phyloP scores from a whole-genome alignment of 2,113 vertebrate genomes.

The Macrotis lagotis region DNA sequence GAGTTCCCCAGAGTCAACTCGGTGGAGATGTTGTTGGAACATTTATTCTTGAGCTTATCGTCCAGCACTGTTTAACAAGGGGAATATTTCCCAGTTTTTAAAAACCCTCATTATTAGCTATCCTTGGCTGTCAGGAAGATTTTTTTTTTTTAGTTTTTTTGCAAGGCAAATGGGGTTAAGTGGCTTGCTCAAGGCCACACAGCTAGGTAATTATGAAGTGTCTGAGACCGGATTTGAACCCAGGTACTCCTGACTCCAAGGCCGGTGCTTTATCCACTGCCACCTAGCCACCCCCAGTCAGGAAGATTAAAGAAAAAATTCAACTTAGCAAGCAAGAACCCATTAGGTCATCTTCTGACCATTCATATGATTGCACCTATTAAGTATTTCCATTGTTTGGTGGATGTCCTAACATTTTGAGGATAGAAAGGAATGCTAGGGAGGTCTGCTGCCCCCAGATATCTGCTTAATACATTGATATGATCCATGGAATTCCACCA shows the following conservation, averaged over 20 bases:
- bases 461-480: no score
- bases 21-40: background rate
- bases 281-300: no score
- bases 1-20: background rate
- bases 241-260: no score
- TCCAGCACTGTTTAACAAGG: background rate
- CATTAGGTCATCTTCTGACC: background rate
- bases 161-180: no score
- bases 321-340: background rate
- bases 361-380: background rate
- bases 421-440: background rate
- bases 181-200: no score
- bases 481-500: no score
- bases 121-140: background rate
- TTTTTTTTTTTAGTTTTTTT: no score
- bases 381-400: background rate
- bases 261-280: no score
- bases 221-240: no score
- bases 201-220: no score
- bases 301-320: background rate
- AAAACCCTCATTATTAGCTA: background rate
- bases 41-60: background rate
- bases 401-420: background rate
- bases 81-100: background rate
- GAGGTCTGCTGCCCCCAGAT: background rate